Conservation (phyloP, 2,113 vertebrate genomes). For the Eptesicus fuscus region DNA sequence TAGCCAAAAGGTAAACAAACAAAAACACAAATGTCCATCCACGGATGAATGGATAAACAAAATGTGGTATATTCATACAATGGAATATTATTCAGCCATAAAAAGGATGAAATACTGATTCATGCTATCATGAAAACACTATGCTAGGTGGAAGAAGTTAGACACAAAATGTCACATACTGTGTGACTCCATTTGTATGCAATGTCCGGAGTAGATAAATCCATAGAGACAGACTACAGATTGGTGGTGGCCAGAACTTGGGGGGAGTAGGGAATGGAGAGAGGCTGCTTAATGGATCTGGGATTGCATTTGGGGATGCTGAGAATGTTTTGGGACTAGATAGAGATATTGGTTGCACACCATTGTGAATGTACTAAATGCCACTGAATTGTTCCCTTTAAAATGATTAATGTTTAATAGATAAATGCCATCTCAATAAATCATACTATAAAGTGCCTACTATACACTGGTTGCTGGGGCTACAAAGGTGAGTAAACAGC, state of each 20-base stretch:
- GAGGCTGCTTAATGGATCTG: not conserved
- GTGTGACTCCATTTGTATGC: not conserved
- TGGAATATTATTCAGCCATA: not conserved
- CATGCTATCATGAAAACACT: not conserved
- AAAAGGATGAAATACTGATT: not conserved
- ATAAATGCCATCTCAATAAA: not conserved
- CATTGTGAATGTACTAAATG: not conserved
- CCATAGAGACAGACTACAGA: not conserved
- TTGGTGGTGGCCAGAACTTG: not conserved
- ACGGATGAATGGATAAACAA: not conserved
- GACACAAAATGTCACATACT: not conserved
- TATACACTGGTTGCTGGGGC: not conserved
- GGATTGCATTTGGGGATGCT: not conserved
- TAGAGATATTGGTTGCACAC: rapidly evolving
- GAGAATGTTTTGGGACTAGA: not conserved
- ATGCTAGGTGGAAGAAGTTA: not conserved
- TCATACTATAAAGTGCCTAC: not conserved
- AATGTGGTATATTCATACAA: rapidly evolving
- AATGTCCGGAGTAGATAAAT: not conserved
- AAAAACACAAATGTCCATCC: too few relatives aligned
- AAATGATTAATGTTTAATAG: not conserved
- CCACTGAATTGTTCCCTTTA: not conserved
- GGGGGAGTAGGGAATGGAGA: not conserved
- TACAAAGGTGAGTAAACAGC: not conserved
- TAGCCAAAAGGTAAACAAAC: not conserved